Conservation (phyloP, 2,113 vertebrate species). For the Rhinichthys klamathensis region DNA sequence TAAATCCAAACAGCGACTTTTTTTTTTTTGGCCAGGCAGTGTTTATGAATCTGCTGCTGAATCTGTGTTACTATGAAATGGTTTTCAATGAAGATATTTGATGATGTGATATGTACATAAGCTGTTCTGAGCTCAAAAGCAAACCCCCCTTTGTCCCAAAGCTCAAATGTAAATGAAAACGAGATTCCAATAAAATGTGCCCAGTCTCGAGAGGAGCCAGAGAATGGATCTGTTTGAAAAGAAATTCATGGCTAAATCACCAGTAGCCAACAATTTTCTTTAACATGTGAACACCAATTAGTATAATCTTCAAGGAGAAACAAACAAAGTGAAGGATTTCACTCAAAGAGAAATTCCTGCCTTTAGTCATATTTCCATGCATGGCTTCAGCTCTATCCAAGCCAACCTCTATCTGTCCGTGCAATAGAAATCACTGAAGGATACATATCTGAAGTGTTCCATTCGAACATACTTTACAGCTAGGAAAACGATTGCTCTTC, state of each 20-base stretch:
- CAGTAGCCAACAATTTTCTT: neutral
- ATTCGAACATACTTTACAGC: neutral
- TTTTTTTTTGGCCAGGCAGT: no score
- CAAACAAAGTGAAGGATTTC: neutral
- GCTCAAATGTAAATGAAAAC: constrained; percentile 78
- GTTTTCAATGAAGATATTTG: constrained; percentile 69
- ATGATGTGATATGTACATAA: constrained; percentile 70
- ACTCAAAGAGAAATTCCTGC: neutral
- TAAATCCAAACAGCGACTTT: no score
- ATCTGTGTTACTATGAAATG: constrained; percentile 47
- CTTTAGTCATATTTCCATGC: neutral
- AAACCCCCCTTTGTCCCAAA: constrained; percentile 72
- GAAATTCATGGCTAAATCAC: neutral
- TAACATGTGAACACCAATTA: neutral
- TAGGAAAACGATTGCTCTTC: neutral
- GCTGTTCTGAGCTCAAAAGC: constrained; percentile 69
- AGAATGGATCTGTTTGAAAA: constrained; percentile 68
- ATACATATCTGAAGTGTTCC: neutral
- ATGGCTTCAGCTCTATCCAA: neutral
- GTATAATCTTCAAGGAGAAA: neutral
- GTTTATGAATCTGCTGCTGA: constrained; percentile 9
- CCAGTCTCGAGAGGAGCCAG: constrained; percentile 79
- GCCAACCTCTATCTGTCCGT: neutral
- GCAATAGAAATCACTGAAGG: neutral
- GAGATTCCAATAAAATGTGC: constrained; percentile 72